A percentile compares a stretch with the other conserved stretches of the same genome.
Conservation (phyloP, 2,797 vertebrate genomes). For the Tokudaia muenninki region DNA sequence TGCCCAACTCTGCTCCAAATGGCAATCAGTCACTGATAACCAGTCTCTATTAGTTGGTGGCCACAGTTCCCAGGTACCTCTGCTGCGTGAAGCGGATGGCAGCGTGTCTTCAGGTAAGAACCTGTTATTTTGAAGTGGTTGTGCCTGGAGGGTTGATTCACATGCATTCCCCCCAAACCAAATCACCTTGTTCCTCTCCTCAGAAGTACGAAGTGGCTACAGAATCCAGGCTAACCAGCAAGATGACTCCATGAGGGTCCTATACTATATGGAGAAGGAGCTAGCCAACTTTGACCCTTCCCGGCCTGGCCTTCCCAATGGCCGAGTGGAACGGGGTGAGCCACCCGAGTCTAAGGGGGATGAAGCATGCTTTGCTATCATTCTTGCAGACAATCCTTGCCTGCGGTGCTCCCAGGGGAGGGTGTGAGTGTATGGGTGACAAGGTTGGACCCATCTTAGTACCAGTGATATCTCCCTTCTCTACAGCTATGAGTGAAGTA, state of each 20-base stretch:
- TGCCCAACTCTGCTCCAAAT: not conserved
- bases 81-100: slow-evolving; percentile 91
- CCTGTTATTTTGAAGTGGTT: not conserved
- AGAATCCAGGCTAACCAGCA: slow-evolving; percentile 94
- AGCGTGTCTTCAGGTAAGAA: slow-evolving; percentile 89
- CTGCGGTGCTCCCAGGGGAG: not conserved
- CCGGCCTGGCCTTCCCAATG: slow-evolving; percentile 87
- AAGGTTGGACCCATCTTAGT: not conserved
- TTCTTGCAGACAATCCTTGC: not conserved
- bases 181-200: not conserved
- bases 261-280: slow-evolving; percentile 96
- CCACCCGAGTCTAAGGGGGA: not conserved
- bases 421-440: not conserved
- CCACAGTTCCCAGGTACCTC: slow-evolving; percentile 93
- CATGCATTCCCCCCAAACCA: not conserved
- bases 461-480: slow-evolving; percentile 67
- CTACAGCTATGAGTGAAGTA: slow-evolving; percentile 93
- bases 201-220: slow-evolving; percentile 93
- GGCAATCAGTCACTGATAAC: not conserved
- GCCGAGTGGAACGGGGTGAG: slow-evolving; percentile 91
- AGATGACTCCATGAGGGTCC: slow-evolving; percentile 94
- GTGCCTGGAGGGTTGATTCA: not conserved
- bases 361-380: not conserved
- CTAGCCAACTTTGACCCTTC: slow-evolving; percentile 94
- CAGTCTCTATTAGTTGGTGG: slow-evolving; percentile 87